Percentiles rank a stretch among this genome's conserved stretches.
phyloP scores from a whole-genome alignment of 2,888 invertebrate species.

The Dynastes hyllus region DNA sequence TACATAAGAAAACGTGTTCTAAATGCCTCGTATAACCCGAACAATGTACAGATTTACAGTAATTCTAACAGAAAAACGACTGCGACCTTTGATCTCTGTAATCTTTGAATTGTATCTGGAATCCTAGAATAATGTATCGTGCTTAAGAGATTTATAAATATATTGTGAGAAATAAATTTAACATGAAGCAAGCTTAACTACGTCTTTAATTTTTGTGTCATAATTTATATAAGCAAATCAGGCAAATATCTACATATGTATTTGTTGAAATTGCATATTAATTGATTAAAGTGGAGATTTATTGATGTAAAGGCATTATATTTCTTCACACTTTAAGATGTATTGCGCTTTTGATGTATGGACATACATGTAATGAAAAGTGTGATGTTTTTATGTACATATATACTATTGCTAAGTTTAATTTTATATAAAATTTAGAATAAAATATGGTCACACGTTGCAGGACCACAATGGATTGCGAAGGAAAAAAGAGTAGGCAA shows the following conservation, averaged over 20 bases:
- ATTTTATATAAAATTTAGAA: too few species aligned
- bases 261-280: not conserved
- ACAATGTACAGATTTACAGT: slow-evolving; percentile 49
- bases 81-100: slow-evolving; percentile 57
- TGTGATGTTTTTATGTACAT: too few species aligned
- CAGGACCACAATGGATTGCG: too few species aligned
- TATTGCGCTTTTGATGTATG: too few species aligned
- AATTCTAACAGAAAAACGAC: slow-evolving; percentile 53
- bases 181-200: slow-evolving; percentile 53
- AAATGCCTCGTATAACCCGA: slow-evolving; percentile 39
- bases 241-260: not conserved
- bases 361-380: too few species aligned
- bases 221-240: slow-evolving; percentile 16
- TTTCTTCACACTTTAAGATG: too few species aligned
- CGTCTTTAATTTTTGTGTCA: slow-evolving; percentile 45
- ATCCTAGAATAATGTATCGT: slow-evolving; percentile 58
- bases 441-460: too few species aligned
- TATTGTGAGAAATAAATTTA: slow-evolving; percentile 59
- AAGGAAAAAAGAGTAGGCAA: too few species aligned
- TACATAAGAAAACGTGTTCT: slow-evolving; percentile 39
- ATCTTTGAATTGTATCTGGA: slow-evolving; percentile 59
- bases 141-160: slow-evolving; percentile 59
- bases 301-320: too few species aligned
- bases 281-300: too few species aligned
- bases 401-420: too few species aligned